phyloP scores from a whole-genome alignment of 2,888 invertebrate genomes.

The Cosmorhoe ocellata region DNA sequence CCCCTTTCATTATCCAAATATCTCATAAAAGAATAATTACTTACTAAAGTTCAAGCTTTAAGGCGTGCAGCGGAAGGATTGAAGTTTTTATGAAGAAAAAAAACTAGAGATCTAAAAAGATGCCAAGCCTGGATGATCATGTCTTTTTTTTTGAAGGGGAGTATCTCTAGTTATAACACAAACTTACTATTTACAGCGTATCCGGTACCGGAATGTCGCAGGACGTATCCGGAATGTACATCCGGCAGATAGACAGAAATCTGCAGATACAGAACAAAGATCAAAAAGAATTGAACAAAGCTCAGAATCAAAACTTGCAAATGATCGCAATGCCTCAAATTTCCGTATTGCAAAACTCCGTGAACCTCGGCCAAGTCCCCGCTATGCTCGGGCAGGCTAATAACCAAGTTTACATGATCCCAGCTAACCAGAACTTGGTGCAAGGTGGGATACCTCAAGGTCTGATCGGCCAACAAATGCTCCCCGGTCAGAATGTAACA shows the following conservation, averaged over 20 bases:
- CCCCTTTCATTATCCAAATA: no score
- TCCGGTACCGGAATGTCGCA: constrained; percentile 60
- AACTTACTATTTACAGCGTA: constrained; percentile 52
- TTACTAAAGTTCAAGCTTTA: no score
- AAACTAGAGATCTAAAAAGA: no score
- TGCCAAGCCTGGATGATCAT: no score
- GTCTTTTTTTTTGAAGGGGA: no score
- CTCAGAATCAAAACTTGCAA: constrained; percentile 73
- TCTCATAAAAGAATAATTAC: no score
- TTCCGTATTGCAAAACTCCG: constrained; percentile 72
- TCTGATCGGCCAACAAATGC: constrained; percentile 63
- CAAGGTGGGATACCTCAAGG: constrained; percentile 63
- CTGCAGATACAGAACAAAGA: constrained; percentile 74
- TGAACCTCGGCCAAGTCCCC: constrained; percentile 70
- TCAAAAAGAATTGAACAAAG: constrained; percentile 65
- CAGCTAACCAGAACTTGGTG: constrained; percentile 67
- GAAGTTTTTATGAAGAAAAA: no score
- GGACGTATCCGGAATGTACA: constrained; percentile 74
- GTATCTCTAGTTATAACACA: no score
- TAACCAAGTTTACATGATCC: constrained; percentile 77
- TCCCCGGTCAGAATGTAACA: constrained; percentile 71
- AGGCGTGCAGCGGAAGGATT: no score
- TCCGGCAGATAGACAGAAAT: constrained; percentile 71
- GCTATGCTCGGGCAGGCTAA: constrained; percentile 68
- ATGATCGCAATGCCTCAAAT: constrained; percentile 77